A percentile compares a stretch with the other conserved stretches of the same genome.
These are phyloP conservation scores for cattle (Bos taurus) DNA, from an alignment of 2,113 vertebrate species.

Conservation along the genomic window ARS-UCD2.0 NC_037328.1:66502501-66503000, in stretches of 20 bases:
- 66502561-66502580: constrained; percentile 91
- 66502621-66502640: constrained; percentile 90
- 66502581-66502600: constrained; percentile 90
- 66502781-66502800: neutral
- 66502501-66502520: neutral
- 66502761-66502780: neutral
- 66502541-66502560: constrained; percentile 87
- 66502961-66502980: neutral
- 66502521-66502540: neutral
- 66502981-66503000: neutral
- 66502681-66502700: constrained; percentile 88
- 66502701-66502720: constrained; percentile 81
- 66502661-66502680: constrained; percentile 91
- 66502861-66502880: neutral
- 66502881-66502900: neutral
- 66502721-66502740: neutral
- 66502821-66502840: neutral
- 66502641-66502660: constrained; percentile 91
- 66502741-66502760: neutral
- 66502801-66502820: neutral
- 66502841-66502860: neutral
- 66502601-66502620: constrained; percentile 85
- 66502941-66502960: neutral
- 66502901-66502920: neutral
- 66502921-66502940: neutral